Base-by-base conservation (phyloP, 2,797 vertebrate species). In the Myotis daubentonii region DNA sequence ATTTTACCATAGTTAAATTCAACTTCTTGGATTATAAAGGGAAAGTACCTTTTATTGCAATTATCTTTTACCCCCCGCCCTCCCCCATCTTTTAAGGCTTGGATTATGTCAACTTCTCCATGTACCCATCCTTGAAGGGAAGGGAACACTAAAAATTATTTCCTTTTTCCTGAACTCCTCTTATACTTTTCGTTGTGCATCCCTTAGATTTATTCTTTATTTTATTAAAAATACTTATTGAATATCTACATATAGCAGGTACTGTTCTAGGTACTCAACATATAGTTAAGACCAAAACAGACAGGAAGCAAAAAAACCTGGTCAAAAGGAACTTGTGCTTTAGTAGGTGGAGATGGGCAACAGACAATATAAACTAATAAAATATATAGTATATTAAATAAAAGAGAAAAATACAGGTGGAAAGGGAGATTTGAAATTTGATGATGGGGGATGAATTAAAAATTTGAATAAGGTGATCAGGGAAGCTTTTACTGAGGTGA, bases 1-100 rank as follows among this genome's bases (percentile, higher is more conserved):
- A 87, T 84, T 74, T 79, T 66, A 91, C 44, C 28, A 78, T 33
- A 79, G 38, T 41, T 87, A 84, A 75, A 84, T 89, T 84, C 23
- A 36, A 55, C 20, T 74, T 66, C 49, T 75, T 88, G 30, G 22
- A 44, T 53, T 80, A 53, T 68, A 79, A 75, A 60, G 2, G 16
- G 16, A 87, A 87, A 60, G 38, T 68, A 8, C 17, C 33, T 71
- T 71, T 87, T 79, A 38, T n/a, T n/a, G 6, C 78, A 91, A 65
- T 81, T 78, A 44, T 30, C 17, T 83, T 36, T 60, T 68, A 74
- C 4, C 84, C 15, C 19, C 13, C 33, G 3, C 38, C 11, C 4
- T 6, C 57, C 4, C 8, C 57, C 6, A 4, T 51, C 8, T 25
- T 84, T 89, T 68, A 91, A 74, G 53, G 47, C n/a, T 23, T 36